Conservation (phyloP, 2,113 vertebrate species). For the Ginglymostoma cirratum region DNA sequence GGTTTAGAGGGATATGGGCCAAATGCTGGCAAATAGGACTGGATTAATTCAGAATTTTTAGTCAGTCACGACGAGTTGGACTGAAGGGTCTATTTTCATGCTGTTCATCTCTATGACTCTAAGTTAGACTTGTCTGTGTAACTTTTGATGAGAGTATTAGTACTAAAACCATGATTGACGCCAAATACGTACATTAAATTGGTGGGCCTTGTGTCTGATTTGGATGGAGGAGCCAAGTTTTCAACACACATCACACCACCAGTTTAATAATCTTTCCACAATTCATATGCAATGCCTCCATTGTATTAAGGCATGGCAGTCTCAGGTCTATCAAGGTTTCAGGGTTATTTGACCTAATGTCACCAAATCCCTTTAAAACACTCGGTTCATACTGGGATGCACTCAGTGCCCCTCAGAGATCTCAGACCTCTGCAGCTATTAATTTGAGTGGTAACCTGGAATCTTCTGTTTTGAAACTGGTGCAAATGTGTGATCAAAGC, state of each 20-base stretch:
- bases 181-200: background rate
- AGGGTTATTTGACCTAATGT: background rate
- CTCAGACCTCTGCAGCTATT: background rate
- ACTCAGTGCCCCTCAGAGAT: background rate
- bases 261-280: background rate
- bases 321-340: background rate
- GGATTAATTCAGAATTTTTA: too few relatives aligned
- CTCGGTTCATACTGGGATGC: background rate
- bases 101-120: too few relatives aligned
- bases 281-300: too few relatives aligned
- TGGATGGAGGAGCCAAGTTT: background rate
- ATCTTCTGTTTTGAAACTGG: background rate
- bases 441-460: background rate
- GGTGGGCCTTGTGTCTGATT: background rate
- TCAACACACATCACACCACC: background rate
- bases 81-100: too few relatives aligned
- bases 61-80: too few relatives aligned
- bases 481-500: background rate
- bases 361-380: background rate
- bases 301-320: background rate
- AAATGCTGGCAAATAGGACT: too few relatives aligned
- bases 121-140: background rate
- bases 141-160: background rate
- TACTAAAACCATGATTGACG: background rate
- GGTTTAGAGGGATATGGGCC: too few relatives aligned